phyloP scores from a whole-genome alignment of 2,797 vertebrate species.

The Rhyacichthys aspro region DNA sequence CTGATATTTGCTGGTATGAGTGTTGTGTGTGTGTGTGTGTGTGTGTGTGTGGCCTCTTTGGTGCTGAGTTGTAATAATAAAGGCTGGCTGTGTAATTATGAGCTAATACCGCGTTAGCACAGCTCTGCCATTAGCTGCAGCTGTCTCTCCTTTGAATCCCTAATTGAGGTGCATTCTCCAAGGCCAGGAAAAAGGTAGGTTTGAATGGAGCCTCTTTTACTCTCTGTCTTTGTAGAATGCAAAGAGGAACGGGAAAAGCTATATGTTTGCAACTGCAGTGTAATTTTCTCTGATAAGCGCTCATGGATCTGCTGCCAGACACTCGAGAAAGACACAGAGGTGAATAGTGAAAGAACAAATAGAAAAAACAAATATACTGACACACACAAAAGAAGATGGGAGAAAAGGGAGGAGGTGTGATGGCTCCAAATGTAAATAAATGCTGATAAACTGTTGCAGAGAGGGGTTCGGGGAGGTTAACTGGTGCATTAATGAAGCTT shows the following conservation, averaged over 20 bases:
- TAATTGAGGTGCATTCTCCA: slow-evolving; percentile 62
- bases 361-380: slow-evolving; percentile 40
- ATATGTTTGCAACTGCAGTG: slow-evolving; percentile 47
- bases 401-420: slow-evolving; percentile 2
- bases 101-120: slow-evolving; percentile 44
- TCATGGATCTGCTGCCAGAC: slow-evolving; percentile 26
- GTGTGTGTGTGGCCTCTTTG: slow-evolving; percentile 26
- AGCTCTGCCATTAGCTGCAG: slow-evolving; percentile 52
- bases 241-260: slow-evolving; percentile 22
- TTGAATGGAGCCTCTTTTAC: slow-evolving; percentile 35
- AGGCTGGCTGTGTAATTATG: slow-evolving; percentile 13
- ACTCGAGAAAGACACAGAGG: slow-evolving; percentile 29
- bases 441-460: slow-evolving; percentile 37
- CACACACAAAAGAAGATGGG: slow-evolving; percentile 2
- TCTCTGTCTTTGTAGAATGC: slow-evolving; percentile 15
- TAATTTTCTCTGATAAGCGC: slow-evolving; percentile 56
- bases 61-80: slow-evolving; percentile 21
- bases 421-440: slow-evolving; percentile 30
- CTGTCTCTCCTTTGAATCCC: slow-evolving; percentile 63
- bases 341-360: slow-evolving; percentile 32
- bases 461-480: slow-evolving; percentile 38
- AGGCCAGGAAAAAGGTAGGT: slow-evolving; percentile 33
- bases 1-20: not conserved
- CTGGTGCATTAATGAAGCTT: slow-evolving; percentile 49
- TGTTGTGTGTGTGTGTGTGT: too few species aligned